Base-by-base conservation (phyloP, 2,797 vertebrate genomes). In the Miichthys miiuy region DNA sequence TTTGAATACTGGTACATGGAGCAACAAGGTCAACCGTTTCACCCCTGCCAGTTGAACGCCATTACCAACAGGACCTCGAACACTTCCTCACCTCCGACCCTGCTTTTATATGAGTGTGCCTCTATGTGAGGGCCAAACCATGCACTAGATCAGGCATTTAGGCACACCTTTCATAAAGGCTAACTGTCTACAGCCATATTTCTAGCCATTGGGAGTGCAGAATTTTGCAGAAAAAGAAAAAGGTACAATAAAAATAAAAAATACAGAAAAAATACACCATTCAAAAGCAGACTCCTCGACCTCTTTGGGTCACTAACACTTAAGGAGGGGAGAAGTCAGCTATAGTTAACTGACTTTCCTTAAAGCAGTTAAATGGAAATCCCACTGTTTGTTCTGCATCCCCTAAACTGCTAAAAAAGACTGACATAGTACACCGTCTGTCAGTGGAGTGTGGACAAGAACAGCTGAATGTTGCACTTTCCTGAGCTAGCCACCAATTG, bases 1-100 rank as follows among this genome's bases (percentile, higher is more conserved):
- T 93, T 89, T 93, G 91, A 96, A 96, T 94, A 96, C 94, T 95
- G 92, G 93, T 93, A 93, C 92, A 88, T 74, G 88, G 90, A 91
- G 90, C 88, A 88, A 89, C 89, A 86, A 88, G 79, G 84, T 83
- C 86, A 70, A 84, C 81, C 30, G 70, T 62, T 79, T 80, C 75
- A 68, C 79, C 77, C 78, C 71, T 47, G 75, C 62, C 81, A 63
- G 84, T 77, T 78, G 61, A 82, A 90, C 82, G 75, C 91, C 88
- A 76, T 64, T 69, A 82, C 87, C 71, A 75, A 85, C 81, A 81
- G 83, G 89, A 89, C 84, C 77, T 80, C 66, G n/a, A 82, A 84
- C 89, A 62, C 84, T 77, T 69, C 23, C 75, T 84, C 80, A 30
- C 79, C 79, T 84, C 84, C 2, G 72, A 88, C 89, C 90, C 86